Conservation (phyloP, 1,140 invertebrate species). For the Pogonomyrmex californicus region DNA sequence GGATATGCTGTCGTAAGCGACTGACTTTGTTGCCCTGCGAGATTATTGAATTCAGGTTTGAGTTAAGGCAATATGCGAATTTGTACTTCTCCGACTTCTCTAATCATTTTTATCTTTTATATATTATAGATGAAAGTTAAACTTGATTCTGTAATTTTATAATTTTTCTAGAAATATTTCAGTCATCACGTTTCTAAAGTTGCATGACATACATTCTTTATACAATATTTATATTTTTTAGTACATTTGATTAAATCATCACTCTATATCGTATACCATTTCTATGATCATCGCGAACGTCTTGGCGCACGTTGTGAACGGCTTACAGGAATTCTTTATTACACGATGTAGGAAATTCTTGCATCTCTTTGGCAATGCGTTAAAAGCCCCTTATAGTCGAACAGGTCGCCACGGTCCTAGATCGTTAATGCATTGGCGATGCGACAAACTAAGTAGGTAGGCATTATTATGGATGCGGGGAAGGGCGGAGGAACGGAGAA, state of each 20-base stretch:
- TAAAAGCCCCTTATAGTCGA: constrained; percentile 12
- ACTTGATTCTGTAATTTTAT: not conserved
- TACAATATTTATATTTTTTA: not conserved
- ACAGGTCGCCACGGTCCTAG: constrained; percentile 11
- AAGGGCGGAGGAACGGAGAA: not conserved
- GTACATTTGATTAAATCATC: constrained; percentile 9
- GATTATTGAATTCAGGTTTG: constrained; percentile 53
- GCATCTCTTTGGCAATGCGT: not conserved
- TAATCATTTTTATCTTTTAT: not conserved
- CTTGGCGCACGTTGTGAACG: not conserved
- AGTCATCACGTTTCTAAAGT: not conserved
- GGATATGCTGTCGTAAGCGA: constrained; percentile 40
- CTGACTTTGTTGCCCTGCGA: constrained; percentile 1
- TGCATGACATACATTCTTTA: not conserved
- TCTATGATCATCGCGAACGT: constrained; percentile 1
- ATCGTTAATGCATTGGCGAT: constrained; percentile 37
- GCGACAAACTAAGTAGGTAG: not conserved
- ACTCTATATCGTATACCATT: not conserved
- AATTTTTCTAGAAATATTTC: not conserved
- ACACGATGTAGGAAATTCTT: not conserved
- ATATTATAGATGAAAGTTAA: not conserved
- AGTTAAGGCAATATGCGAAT: constrained; percentile 21
- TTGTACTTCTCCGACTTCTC: not conserved
- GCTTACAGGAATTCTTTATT: not conserved
- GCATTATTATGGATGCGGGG: not conserved